A percentile compares a stretch with the other conserved stretches of the same genome.
phyloP scores from a whole-genome alignment of 2,888 invertebrate genomes.

The Apamea crenata region DNA sequence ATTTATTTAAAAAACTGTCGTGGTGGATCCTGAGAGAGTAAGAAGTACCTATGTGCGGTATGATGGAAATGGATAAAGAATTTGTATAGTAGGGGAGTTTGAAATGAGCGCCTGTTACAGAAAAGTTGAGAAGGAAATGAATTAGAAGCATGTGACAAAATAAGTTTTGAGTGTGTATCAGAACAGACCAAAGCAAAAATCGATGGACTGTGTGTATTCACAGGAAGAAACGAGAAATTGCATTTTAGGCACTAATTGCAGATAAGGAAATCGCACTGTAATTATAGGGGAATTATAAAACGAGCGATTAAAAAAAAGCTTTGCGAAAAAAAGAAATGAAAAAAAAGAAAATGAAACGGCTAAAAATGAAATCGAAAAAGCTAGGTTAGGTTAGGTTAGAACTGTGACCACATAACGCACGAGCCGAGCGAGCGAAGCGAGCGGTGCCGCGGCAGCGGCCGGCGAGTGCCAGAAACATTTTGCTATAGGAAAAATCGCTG shows the following conservation, averaged over 20 bases:
- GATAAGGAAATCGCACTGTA: neutral
- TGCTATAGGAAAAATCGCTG: too few relatives aligned
- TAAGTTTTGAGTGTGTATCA: neutral
- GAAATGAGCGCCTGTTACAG: neutral
- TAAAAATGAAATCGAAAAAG: too few relatives aligned
- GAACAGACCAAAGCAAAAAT: neutral
- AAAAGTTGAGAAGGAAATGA: constrained; percentile 7
- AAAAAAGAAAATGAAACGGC: too few relatives aligned
- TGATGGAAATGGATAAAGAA: neutral
- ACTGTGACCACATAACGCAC: too few relatives aligned
- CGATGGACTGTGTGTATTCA: neutral
- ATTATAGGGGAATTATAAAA: too few relatives aligned
- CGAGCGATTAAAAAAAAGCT: too few relatives aligned
- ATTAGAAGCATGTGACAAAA: neutral
- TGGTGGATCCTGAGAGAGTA: neutral
- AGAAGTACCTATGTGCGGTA: neutral
- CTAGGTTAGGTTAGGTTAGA: too few relatives aligned
- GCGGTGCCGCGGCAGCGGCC: too few relatives aligned
- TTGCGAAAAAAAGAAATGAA: too few relatives aligned
- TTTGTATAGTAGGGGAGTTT: neutral
- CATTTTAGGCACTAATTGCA: neutral
- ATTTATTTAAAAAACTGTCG: neutral
- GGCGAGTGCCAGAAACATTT: too few relatives aligned
- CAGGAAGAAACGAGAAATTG: neutral
- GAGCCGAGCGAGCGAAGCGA: too few relatives aligned